Conservation (phyloP, 2,888 invertebrate genomes). For the Acleris holmiana region DNA sequence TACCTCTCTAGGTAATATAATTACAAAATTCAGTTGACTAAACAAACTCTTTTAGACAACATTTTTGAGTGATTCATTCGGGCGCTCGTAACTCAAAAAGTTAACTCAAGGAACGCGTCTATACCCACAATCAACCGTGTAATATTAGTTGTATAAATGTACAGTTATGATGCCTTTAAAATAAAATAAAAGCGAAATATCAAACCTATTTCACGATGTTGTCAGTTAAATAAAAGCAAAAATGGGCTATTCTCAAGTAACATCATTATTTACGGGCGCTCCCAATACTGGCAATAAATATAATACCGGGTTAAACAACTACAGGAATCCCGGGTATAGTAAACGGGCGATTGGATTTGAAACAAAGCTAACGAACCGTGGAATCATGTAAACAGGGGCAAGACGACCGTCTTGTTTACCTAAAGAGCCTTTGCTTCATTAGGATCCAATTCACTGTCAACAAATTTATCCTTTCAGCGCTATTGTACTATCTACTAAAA, state of each 20-base stretch:
- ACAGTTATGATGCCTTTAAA: too few species aligned
- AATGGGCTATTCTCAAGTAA: conserved; percentile 28
- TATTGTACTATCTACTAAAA: conserved; percentile 53
- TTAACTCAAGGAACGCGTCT: too few species aligned
- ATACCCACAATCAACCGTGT: too few species aligned
- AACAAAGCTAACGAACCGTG: conserved; percentile 84
- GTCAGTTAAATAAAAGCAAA: conserved; percentile 3
- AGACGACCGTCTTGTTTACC: conserved; percentile 83
- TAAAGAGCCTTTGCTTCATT: conserved; percentile 84
- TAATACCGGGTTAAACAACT: conserved; percentile 33
- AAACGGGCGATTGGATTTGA: conserved; percentile 76
- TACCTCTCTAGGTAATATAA: too few species aligned
- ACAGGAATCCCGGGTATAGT: conserved; percentile 37
- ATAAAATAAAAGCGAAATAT: too few species aligned
- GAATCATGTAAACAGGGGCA: conserved; percentile 82
- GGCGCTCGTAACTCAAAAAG: too few species aligned
- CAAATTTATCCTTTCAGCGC: conserved; percentile 76
- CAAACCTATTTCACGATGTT: too few species aligned
- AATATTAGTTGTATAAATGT: too few species aligned
- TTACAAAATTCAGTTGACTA: too few species aligned
- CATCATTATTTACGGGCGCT: conserved; percentile 36
- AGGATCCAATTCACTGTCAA: conserved; percentile 84
- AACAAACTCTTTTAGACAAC: too few species aligned
- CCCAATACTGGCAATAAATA: conserved; percentile 31
- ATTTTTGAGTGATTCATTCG: too few species aligned